Evolutionary conservation across 2,113 vertebrate genomes (phyloP).

Genomic region (Meles meles): DNA sequence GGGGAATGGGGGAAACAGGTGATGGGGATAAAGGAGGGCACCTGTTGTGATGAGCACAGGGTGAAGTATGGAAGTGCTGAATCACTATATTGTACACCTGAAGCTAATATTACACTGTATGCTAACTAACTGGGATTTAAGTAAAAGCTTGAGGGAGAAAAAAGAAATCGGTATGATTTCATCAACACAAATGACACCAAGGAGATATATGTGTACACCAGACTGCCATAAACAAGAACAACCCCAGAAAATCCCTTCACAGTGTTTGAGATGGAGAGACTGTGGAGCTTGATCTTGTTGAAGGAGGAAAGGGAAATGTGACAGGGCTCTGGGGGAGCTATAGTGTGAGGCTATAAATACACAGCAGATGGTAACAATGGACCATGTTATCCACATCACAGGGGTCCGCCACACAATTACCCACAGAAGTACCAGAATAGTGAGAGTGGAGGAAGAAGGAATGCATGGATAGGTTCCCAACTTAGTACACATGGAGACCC

Average conservation of each 20-base stretch:
- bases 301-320: slow-evolving; percentile 91
- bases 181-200: slow-evolving; percentile 82
- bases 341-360: slow-evolving; percentile 92
- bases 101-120: background rate
- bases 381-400: slow-evolving; percentile 88
- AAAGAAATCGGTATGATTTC: background rate
- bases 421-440: slow-evolving; percentile 92
- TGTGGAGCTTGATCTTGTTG: slow-evolving; percentile 91
- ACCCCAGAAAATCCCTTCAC: slow-evolving; percentile 92
- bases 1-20: background rate
- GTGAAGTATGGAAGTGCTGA: background rate
- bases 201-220: slow-evolving; percentile 84
- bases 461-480: slow-evolving; percentile 87
- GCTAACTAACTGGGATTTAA: background rate
- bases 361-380: slow-evolving; percentile 92
- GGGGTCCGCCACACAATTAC: slow-evolving; percentile 89
- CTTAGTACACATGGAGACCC: slow-evolving; percentile 88
- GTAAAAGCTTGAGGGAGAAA: background rate
- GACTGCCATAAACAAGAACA: slow-evolving; percentile 95
- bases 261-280: slow-evolving; percentile 91
- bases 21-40: background rate
- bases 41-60: background rate
- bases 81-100: background rate
- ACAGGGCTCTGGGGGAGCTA: slow-evolving; percentile 85
- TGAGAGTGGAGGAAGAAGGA: slow-evolving; percentile 85